These are phyloP conservation scores for Salmo trutta DNA, from an alignment of 2,797 vertebrate genomes.

Conservation along the genomic window DNA sequence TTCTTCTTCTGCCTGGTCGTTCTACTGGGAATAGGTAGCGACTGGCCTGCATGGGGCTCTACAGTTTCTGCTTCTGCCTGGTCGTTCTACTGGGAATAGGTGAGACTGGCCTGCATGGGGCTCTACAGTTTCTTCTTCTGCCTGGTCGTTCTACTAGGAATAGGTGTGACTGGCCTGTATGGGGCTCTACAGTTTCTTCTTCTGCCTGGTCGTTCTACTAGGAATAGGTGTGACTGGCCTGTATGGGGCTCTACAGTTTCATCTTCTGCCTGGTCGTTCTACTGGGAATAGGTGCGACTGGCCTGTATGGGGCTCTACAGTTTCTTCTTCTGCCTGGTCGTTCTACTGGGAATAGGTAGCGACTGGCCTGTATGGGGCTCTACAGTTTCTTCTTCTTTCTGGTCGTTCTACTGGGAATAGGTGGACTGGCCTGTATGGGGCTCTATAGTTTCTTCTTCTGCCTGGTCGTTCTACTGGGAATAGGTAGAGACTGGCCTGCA, in stretches of 20 bases:
- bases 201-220: constrained; percentile 33
- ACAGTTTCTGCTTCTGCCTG: constrained; percentile 34
- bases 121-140: constrained; percentile 33
- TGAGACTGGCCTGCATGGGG: neutral
- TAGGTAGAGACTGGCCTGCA: neutral
- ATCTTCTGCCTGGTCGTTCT: constrained; percentile 36
- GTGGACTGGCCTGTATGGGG: neutral
- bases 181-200: constrained; percentile 15
- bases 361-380: neutral
- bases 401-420: constrained; percentile 23
- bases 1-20: constrained; percentile 34
- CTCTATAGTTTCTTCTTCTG: constrained; percentile 32
- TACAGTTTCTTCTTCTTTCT: constrained; percentile 36
- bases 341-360: constrained; percentile 18
- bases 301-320: constrained; percentile 4
- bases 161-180: neutral
- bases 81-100: constrained; percentile 22
- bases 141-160: constrained; percentile 18
- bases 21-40: constrained; percentile 15
- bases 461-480: constrained; percentile 17
- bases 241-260: neutral
- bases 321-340: constrained; percentile 35
- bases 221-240: neutral
- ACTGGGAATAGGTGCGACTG: constrained; percentile 9
- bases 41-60: neutral